Base-by-base conservation (phyloP, 2,113 vertebrate genomes). In the Strix uralensis region DNA sequence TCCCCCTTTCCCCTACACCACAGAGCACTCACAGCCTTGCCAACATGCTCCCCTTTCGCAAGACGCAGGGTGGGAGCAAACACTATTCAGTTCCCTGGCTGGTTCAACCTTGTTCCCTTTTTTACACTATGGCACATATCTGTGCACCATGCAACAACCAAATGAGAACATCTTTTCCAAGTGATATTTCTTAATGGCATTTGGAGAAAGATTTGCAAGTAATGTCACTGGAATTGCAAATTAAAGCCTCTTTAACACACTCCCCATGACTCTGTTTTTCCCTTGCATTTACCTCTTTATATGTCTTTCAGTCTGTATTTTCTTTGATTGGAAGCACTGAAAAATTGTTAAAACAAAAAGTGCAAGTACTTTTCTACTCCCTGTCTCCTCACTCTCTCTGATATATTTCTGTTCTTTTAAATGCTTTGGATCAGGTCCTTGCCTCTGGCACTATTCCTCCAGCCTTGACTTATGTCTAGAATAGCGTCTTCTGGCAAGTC, bases 141-240 rank as follows among this genome's bases (percentile, higher is more conserved):
- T 92, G 49, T 91, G 62, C 52, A 81, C 59, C 66, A 46, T 67
- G 94, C 73, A 93, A 88, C 58, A 91, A 91, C 61, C 57, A 66
- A 65, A 73, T 83, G 86, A 92, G 77, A 75, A 87, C 74, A 92
- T 83, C 52, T 92, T 95, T 94, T 97, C 89, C 94, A 80, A 94
- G 58, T n/a, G 44, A 25, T 85, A 73, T 96, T 94, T 96, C 92
- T 91, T 87, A 92, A 89, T 36, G 58, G 38, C 62, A 85, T 59
- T 92, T 92, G 67, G 77, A 80, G 86, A 94, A 86, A 82, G 71
- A 90, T 52, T 94, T 90, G 18, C 72, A 72, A 94, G 65, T 79
- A 89, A 84, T 5, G 5, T 54, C 52, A 91, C 49, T 72, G 23
- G 66, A 92, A 70, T 51, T 73, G 55, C 19, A 51, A 96, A 85